Evolutionary conservation across 2,113 vertebrate genomes (phyloP).

Genomic region (Ceratotherium simum): DNA sequence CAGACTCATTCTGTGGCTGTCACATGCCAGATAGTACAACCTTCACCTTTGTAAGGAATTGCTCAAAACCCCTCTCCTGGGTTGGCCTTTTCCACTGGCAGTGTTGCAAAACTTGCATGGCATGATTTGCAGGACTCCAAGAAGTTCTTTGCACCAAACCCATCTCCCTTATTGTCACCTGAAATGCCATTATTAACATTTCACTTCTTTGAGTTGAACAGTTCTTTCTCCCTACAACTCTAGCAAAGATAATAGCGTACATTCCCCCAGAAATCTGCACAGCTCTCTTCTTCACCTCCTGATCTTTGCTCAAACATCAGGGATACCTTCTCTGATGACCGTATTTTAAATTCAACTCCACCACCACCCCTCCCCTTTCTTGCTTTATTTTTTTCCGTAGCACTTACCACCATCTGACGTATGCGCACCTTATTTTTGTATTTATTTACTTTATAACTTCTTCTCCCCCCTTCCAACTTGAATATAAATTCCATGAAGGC

Average conservation of each 20-base stretch:
- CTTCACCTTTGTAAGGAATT: neutral
- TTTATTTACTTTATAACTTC: neutral
- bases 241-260: neutral
- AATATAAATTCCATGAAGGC: slow-evolving; percentile 14
- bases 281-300: slow-evolving; percentile 5
- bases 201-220: neutral
- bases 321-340: neutral
- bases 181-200: slow-evolving; percentile 38
- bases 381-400: neutral
- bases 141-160: neutral
- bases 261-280: neutral
- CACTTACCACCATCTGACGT: neutral
- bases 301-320: neutral
- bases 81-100: neutral
- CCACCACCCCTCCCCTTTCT: neutral
- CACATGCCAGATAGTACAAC: neutral
- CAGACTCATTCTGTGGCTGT: neutral
- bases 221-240: neutral
- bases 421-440: neutral
- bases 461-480: neutral
- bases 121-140: neutral
- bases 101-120: neutral
- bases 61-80: neutral
- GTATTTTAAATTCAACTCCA: neutral
- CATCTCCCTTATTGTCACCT: neutral